These are phyloP conservation scores for Altica lythri DNA, from an alignment of 2,888 invertebrate genomes.

Conservation along the genomic window DNA sequence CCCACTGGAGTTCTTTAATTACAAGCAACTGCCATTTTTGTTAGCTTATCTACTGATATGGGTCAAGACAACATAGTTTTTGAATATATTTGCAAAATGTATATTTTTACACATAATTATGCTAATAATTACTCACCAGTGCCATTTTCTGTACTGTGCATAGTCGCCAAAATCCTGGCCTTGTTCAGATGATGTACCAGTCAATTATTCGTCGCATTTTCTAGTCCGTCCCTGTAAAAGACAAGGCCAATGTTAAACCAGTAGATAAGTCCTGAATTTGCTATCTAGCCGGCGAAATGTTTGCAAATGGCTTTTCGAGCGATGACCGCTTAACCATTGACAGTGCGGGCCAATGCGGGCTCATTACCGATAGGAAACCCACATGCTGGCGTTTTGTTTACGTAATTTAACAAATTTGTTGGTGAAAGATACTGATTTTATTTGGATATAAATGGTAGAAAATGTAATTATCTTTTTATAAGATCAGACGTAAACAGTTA, in stretches of 20 bases:
- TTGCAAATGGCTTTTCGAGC: conserved; percentile 10
- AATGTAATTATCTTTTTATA: too few relatives aligned
- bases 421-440: not conserved
- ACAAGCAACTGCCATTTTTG: too few relatives aligned
- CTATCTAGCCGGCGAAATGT: conserved; percentile 4
- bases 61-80: too few relatives aligned
- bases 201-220: conserved; percentile 50
- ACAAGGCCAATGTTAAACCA: not conserved
- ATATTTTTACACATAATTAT: too few relatives aligned
- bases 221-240: not conserved
- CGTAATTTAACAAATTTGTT: conserved; percentile 12
- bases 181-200: conserved; percentile 32
- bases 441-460: too few relatives aligned
- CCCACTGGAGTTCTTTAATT: too few relatives aligned
- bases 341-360: conserved; percentile 18
- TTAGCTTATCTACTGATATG: too few relatives aligned
- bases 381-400: conserved; percentile 14
- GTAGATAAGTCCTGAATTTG: conserved; percentile 1
- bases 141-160: conserved; percentile 60
- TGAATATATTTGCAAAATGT: too few relatives aligned
- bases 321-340: conserved; percentile 13
- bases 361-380: conserved; percentile 16
- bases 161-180: conserved; percentile 48
- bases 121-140: conserved; percentile 57
- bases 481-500: too few relatives aligned